These are phyloP conservation scores for Pomatostomus ruficeps DNA, from an alignment of 2,113 vertebrate species.

Conservation along the genomic window DNA sequence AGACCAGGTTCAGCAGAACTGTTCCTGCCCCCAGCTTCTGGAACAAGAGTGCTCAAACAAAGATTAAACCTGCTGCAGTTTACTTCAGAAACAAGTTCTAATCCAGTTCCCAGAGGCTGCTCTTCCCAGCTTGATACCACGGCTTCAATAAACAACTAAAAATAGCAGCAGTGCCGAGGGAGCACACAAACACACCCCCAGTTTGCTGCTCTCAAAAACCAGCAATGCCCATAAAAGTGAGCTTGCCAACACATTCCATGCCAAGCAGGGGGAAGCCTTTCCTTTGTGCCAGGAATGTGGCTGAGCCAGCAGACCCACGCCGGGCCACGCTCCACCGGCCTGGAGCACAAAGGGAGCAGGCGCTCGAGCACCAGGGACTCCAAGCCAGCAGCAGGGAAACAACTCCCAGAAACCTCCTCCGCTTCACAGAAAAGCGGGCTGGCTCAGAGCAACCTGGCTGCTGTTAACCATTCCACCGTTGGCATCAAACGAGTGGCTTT, in stretches of 20 bases:
- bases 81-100: background rate
- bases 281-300: background rate
- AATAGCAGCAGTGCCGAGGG: background rate
- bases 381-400: background rate
- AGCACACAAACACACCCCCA: background rate
- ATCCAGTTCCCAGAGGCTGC: background rate
- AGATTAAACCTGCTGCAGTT: background rate
- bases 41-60: background rate
- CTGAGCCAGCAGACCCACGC: background rate
- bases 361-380: background rate
- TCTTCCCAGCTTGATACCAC: background rate
- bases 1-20: background rate
- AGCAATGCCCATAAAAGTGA: background rate
- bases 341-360: background rate
- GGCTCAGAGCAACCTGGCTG: rapidly evolving
- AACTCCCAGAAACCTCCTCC: background rate
- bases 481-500: background rate
- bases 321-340: background rate
- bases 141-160: background rate
- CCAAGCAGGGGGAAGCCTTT: background rate
- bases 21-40: background rate
- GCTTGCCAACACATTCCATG: background rate
- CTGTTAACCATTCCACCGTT: background rate
- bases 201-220: background rate
- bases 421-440: background rate